Base-by-base conservation (phyloP, 2,113 vertebrate genomes). In the Laticauda laticaudata region DNA sequence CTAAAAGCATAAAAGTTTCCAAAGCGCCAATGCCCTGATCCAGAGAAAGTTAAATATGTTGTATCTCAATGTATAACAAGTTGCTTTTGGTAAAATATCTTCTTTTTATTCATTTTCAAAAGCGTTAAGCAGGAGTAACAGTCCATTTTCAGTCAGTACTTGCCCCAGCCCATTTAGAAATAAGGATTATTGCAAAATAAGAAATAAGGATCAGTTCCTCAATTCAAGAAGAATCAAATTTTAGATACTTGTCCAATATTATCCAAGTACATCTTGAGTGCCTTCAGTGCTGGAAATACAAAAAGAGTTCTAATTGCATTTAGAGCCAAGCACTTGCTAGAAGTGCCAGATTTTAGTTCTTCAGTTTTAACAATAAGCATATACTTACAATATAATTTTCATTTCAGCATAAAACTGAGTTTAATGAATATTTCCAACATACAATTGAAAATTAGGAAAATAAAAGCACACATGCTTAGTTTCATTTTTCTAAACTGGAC, bases 401-500 rank as follows among this genome's bases (percentile, higher is more conserved):
- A 39, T 81, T 81, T 34, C 34, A 81, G 75, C 8, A 18, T 81
- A 21, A 43, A 81, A 81, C 34, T 21, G 75, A 43, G 7, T 20
- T 81, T 81, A 81, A 81, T 18, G 43, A 81, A 81, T 81, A 81
- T 81, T 34, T 81, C 75, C 34, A 81, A 43, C 43, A 21, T 43
- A 43, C 43, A 81, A 81, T 81, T 43, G 75, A 81, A 81, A 81
- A 81, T 81, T 34, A 81, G 34, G 18, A 81, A 81, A 39, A 43
- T 39, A 81, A 81, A 9, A 39, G 18, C 34, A 18, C 34, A 10
- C 7, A 43, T 39, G 34, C 7, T 81, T 81, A 81, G 92, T 94
- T 90, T 53, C 51, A 89, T 56, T 81, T 86, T 92, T 91, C 57
- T 91, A 51, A 90, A 94, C 91, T 48, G 57, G 9, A 94, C 87